A percentile compares a stretch with the other conserved stretches of the same genome.
phyloP scores from a whole-genome alignment of 2,888 invertebrate species.

The Mimas tiliae region DNA sequence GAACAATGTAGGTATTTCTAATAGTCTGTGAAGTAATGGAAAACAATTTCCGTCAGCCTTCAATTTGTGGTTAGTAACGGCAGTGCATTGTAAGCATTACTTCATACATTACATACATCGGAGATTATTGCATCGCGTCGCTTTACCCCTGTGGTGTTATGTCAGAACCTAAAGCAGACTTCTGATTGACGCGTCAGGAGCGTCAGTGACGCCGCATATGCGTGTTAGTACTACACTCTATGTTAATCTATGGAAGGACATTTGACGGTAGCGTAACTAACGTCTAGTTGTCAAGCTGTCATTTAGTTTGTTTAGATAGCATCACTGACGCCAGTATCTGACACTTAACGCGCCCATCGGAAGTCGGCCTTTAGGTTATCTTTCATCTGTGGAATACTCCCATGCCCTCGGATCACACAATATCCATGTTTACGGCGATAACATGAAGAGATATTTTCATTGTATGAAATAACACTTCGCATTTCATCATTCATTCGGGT shows the following conservation, averaged over 20 bases:
- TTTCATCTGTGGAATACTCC: constrained; percentile 35
- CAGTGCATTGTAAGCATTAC: not conserved
- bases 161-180: not conserved
- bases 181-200: too few species aligned
- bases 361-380: constrained; percentile 19
- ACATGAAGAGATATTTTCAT: constrained; percentile 29
- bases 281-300: too few species aligned
- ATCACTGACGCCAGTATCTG: too few species aligned
- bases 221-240: too few species aligned
- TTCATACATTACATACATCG: not conserved
- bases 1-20: not conserved
- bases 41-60: not conserved
- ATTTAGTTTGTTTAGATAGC: too few species aligned
- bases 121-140: not conserved
- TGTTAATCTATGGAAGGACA: too few species aligned
- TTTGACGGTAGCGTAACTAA: too few species aligned
- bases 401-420: constrained; percentile 32
- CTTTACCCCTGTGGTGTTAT: not conserved
- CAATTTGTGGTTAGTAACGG: not conserved
- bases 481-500: constrained; percentile 34
- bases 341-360: too few species aligned
- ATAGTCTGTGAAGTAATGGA: not conserved
- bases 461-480: constrained; percentile 32
- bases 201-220: too few species aligned
- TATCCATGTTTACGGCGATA: constrained; percentile 30